These are phyloP conservation scores for Cheirogaleus medius DNA, from an alignment of 2,113 vertebrate species.

Conservation along the genomic window DNA sequence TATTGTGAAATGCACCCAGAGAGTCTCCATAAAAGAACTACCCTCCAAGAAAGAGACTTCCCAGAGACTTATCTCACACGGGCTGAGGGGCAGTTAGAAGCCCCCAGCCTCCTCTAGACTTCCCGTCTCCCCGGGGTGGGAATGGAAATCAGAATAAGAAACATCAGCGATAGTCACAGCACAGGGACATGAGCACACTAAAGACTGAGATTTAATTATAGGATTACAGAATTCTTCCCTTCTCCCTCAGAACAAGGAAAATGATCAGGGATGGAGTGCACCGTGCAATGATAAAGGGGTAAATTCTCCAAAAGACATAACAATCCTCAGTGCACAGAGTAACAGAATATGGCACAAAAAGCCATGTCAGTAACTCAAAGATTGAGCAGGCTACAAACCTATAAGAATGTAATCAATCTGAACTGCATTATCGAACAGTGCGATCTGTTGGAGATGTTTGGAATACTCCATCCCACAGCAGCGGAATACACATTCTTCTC, in stretches of 20 bases:
- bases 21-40: not conserved
- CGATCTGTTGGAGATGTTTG: not conserved
- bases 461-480: not conserved
- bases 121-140: not conserved
- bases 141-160: not conserved
- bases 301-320: not conserved
- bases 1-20: not conserved
- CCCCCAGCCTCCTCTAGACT: not conserved
- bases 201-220: not conserved
- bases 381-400: not conserved
- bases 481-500: not conserved
- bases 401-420: not conserved
- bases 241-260: too few species aligned
- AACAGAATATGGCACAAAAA: not conserved
- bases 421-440: too few species aligned
- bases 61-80: not conserved
- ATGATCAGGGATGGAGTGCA: not conserved
- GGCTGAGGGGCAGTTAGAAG: not conserved
- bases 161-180: not conserved
- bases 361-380: not conserved
- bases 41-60: rapidly evolving
- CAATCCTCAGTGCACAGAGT: not conserved
- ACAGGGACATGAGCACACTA: too few species aligned
- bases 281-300: not conserved
- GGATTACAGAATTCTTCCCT: not conserved